Conservation (phyloP, 2,888 invertebrate genomes). For the Acanthosepion lycidas region DNA sequence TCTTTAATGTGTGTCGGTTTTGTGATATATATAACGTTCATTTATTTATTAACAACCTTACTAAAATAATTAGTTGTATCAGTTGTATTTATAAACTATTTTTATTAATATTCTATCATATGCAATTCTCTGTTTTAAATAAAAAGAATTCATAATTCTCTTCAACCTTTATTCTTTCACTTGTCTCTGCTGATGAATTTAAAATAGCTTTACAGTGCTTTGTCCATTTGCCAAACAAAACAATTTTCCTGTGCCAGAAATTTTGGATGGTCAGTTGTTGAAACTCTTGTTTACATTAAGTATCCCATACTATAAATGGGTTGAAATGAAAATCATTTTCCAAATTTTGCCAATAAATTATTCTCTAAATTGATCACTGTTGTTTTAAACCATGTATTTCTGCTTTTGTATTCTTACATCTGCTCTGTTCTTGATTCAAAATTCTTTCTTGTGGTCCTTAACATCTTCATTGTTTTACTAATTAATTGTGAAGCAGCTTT, state of each 20-base stretch:
- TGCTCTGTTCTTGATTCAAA: no score
- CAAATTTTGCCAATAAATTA: neutral
- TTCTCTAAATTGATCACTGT: neutral
- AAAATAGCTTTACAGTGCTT: neutral
- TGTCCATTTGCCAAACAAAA: neutral
- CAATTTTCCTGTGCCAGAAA: neutral
- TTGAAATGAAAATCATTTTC: neutral
- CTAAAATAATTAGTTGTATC: no score
- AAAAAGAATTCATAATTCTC: neutral
- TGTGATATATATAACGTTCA: neutral
- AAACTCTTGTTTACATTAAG: conserved; percentile 1
- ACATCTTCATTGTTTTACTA: neutral
- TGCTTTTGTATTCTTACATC: neutral
- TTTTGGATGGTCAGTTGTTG: conserved; percentile 33
- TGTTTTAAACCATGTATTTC: neutral
- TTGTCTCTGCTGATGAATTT: neutral
- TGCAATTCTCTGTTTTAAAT: neutral
- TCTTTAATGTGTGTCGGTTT: neutral
- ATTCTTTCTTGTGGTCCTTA: neutral
- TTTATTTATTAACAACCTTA: no score
- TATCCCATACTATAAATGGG: neutral
- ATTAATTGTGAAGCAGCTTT: neutral
- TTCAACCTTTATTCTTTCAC: neutral
- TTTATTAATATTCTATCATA: neutral
- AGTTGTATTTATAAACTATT: no score